Evolutionary conservation across 2,797 vertebrate species (phyloP).

Genomic region (Sebastes vulpes): DNA sequence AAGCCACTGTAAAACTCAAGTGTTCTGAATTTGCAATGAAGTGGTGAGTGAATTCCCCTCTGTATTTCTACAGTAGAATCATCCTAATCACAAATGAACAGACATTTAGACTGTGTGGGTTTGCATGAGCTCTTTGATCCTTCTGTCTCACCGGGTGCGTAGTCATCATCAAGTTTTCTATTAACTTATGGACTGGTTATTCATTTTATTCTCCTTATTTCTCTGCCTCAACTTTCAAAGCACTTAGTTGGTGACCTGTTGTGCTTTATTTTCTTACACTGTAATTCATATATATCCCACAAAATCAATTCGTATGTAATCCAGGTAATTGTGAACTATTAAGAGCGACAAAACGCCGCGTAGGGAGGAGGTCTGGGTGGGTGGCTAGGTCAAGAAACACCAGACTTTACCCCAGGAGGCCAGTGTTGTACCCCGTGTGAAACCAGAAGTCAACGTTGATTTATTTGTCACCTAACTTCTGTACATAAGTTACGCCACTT

Average conservation of each 20-base stretch:
- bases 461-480: too few species aligned
- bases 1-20: conserved; percentile 67
- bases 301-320: too few species aligned
- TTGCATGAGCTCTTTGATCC: conserved; percentile 36
- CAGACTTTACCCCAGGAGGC: too few species aligned
- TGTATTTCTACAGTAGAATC: conserved; percentile 29
- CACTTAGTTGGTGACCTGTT: not conserved
- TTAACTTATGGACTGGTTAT: not conserved
- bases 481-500: too few species aligned
- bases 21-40: conserved; percentile 66
- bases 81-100: conserved; percentile 25
- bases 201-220: not conserved
- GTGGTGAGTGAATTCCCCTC: conserved; percentile 28
- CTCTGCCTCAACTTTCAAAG: not conserved
- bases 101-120: conserved; percentile 16
- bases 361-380: too few species aligned
- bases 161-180: not conserved
- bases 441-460: too few species aligned
- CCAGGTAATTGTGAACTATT: too few species aligned
- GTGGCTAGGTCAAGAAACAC: too few species aligned
- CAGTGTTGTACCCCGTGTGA: too few species aligned
- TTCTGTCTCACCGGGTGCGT: not conserved
- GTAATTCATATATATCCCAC: too few species aligned
- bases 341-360: too few species aligned
- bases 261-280: not conserved